Percentiles rank a stretch among this genome's conserved stretches.
These are phyloP conservation scores for Athalia circularis DNA, from an alignment of 2,888 invertebrate genomes.

Conservation along the genomic window DNA sequence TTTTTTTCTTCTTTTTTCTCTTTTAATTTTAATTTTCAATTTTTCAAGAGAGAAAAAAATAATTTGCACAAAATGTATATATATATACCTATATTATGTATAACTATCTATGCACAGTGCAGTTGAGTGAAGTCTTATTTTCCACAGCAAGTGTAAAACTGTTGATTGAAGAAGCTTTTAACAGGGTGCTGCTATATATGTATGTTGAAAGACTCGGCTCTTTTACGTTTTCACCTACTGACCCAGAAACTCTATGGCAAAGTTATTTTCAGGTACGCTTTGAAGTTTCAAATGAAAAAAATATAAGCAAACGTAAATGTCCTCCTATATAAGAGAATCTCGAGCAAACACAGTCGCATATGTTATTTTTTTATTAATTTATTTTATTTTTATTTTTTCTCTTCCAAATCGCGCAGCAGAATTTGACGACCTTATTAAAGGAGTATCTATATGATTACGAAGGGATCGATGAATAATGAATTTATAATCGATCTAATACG, in stretches of 20 bases:
- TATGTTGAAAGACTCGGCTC: conserved; percentile 53
- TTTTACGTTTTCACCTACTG: conserved; percentile 53
- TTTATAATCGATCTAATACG: conserved; percentile 30
- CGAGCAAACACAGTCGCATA: no score
- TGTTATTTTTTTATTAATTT: no score
- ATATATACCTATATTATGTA: no score
- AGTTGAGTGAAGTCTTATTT: background rate
- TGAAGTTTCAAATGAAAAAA: background rate
- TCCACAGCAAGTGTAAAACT: background rate
- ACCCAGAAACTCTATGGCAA: conserved; percentile 18
- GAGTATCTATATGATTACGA: no score
- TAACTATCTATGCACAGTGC: background rate
- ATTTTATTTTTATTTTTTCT: no score
- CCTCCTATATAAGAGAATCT: no score
- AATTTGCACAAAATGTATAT: background rate
- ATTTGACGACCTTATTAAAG: no score
- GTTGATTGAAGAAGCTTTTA: conserved; percentile 7
- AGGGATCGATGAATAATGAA: conserved; percentile 26
- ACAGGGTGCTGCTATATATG: background rate
- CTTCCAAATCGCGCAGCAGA: no score
- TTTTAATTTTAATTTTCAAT: background rate
- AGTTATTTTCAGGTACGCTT: conserved; percentile 27
- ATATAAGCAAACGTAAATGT: no score
- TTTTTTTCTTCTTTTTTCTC: background rate
- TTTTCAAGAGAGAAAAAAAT: background rate